Evolutionary conservation across 2,797 vertebrate species (phyloP).

Genomic region (Anguilla anguilla): DNA sequence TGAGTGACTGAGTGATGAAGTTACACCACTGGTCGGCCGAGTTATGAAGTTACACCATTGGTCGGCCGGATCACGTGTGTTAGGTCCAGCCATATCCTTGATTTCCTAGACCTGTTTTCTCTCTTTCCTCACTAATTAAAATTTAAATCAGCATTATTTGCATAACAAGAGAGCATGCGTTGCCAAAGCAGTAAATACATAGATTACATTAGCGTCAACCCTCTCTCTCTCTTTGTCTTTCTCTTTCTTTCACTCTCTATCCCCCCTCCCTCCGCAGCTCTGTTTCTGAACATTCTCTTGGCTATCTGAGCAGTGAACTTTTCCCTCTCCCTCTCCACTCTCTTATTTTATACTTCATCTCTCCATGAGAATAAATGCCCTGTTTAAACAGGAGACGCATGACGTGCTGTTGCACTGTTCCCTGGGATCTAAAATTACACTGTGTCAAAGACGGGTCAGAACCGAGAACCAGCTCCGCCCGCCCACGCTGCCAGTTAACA

Average conservation of each 20-base stretch:
- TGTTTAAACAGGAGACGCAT: not conserved
- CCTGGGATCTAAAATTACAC: constrained; percentile 26
- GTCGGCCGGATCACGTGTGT: no score
- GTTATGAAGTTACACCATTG: no score
- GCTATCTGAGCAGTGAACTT: not conserved
- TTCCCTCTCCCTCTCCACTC: not conserved
- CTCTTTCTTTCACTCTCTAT: not conserved
- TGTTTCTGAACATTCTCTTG: constrained; percentile 10
- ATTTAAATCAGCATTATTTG: not conserved
- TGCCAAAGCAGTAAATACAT: constrained; percentile 7
- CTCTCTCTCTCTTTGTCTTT: not conserved
- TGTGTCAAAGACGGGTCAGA: constrained; percentile 5
- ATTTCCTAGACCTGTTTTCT: constrained; percentile 20
- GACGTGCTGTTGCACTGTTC: constrained; percentile 18
- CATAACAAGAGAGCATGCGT: not conserved
- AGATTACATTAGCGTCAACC: not conserved
- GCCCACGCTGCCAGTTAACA: constrained; percentile 8
- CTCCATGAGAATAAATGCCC: not conserved
- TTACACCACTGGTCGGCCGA: no score
- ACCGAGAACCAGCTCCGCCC: not conserved
- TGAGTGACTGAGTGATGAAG: no score
- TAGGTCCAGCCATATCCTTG: not conserved
- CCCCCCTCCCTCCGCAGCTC: constrained; percentile 26
- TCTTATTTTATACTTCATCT: not conserved
- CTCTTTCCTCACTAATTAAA: constrained; percentile 2